Evolutionary conservation across 2,113 vertebrate genomes (phyloP), one percentile per base, ranked within the genome.

Genomic region (Labrus mixtus): DNA sequence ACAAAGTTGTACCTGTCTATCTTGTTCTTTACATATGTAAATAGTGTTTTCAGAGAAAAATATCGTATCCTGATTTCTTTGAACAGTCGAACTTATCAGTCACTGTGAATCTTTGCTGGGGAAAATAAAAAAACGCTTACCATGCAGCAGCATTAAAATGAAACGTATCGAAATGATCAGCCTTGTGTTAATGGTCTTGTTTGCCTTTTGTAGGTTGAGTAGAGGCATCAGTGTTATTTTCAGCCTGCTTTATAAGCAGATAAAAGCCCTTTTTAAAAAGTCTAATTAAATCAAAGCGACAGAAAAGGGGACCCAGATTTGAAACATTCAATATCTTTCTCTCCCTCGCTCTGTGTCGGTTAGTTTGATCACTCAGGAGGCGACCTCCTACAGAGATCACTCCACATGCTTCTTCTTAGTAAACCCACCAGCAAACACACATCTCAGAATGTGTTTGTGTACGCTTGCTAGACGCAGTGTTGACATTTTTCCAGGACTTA

Each of bases 341-440:
- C 29, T 33, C 29, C 29, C 3, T 71, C 23, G 53, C 16, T 69
- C 54, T 76, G 20, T 72, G 59, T 73, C 60, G 68, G 75, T 75
- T 58, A 33, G 68, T 81, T 78, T 86, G 69, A 80, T 87, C 76
- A 59, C 19, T 66, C 29, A n/a, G 64, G 8, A 69, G 56, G 53
- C 67, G 86, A 90, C 87, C 90, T 81, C 89, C 86, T 87, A 89
- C 70, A 48, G 58, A 73, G 79, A 84, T 85, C 59, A 76, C 29
- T 43, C 46, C 57, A 57, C 78, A 78, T 60, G 83, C 15, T 67
- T 74, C 66, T 66, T 70, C 10, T 82, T 73, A 89, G 43, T n/a
- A 81, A 86, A 83, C 72, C 65, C 71, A 37, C 68, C 71, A 56
- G 33, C 75, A 79, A 48, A 39, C 69, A 55, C 81, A 75, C 41